These are phyloP conservation scores for Apamea epomidion DNA, from an alignment of 2,888 invertebrate genomes.

Conservation along the genomic window DNA sequence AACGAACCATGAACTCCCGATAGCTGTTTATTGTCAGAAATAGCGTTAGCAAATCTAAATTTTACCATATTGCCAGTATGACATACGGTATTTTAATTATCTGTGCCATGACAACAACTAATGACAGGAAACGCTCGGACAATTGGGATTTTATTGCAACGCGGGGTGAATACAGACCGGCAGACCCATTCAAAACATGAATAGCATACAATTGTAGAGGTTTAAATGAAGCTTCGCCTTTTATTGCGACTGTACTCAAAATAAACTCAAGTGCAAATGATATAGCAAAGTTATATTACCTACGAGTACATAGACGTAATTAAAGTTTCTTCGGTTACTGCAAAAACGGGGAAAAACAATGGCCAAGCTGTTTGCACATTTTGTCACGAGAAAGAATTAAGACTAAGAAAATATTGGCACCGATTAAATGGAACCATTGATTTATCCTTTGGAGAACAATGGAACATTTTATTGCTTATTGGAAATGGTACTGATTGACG, in stretches of 20 bases:
- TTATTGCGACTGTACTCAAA: constrained; percentile 49
- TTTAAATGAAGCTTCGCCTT: constrained; percentile 52
- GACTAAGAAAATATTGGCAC: constrained; percentile 52
- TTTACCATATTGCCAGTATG: constrained; percentile 21
- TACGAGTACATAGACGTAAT: constrained; percentile 22
- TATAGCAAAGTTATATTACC: constrained; percentile 21
- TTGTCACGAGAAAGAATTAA: constrained; percentile 44
- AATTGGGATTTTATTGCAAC: constrained; percentile 59
- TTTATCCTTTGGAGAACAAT: constrained; percentile 62
- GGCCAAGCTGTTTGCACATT: constrained; percentile 38
- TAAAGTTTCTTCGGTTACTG: constrained; percentile 19
- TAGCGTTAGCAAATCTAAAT: constrained; percentile 26
- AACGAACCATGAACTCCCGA: constrained; percentile 39
- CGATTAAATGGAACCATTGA: constrained; percentile 47
- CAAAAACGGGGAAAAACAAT: constrained; percentile 27
- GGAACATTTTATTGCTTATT: constrained; percentile 63
- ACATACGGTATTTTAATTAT: constrained; percentile 34
- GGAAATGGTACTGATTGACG: constrained; percentile 57
- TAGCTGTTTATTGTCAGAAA: constrained; percentile 22
- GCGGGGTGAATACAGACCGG: constrained; percentile 49
- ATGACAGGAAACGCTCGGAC: constrained; percentile 66
- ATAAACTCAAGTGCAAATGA: constrained; percentile 49
- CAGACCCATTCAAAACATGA: constrained; percentile 55
- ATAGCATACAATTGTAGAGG: constrained; percentile 62
- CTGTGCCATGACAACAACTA: constrained; percentile 51